Evolutionary conservation across 2,888 invertebrate species (phyloP).

Genomic region (Drosophila aldrichi): DNA sequence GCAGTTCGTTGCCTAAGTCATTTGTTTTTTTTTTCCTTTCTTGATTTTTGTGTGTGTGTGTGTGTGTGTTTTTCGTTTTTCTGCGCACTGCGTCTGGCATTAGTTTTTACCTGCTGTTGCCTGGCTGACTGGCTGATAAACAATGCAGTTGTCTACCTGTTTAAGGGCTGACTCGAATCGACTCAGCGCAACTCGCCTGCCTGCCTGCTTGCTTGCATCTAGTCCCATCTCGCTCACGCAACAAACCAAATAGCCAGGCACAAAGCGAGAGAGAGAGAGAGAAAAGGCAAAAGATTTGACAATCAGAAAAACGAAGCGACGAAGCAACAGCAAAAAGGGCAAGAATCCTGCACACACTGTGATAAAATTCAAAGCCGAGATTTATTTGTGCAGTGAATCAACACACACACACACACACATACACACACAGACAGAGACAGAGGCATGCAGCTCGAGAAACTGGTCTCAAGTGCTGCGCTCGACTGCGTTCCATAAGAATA

Average conservation of each 20-base stretch:
- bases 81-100: slow-evolving; percentile 55
- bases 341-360: slow-evolving; percentile 66
- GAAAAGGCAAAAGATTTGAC: slow-evolving; percentile 56
- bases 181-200: neutral
- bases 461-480: slow-evolving; percentile 77
- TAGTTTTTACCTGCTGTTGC: slow-evolving; percentile 66
- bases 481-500: slow-evolving; percentile 65
- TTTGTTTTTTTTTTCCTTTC: slow-evolving; percentile 28
- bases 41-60: neutral
- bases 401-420: slow-evolving; percentile 46
- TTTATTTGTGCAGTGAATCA: slow-evolving; percentile 80
- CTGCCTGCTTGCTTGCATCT: neutral
- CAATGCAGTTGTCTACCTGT: slow-evolving; percentile 74
- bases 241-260: slow-evolving; percentile 16
- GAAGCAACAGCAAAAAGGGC: slow-evolving; percentile 56
- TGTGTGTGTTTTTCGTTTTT: slow-evolving; percentile 3
- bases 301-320: slow-evolving; percentile 59
- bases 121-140: slow-evolving; percentile 59
- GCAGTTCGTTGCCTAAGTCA: slow-evolving; percentile 60
- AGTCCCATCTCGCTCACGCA: slow-evolving; percentile 6
- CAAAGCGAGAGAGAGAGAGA: slow-evolving; percentile 3
- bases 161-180: slow-evolving; percentile 52
- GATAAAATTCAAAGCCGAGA: slow-evolving; percentile 76
- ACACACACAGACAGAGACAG: slow-evolving; percentile 24
- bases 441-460: slow-evolving; percentile 50